A percentile compares a stretch with the other conserved stretches of the same genome.
Conservation (phyloP, 1,140 invertebrate species). For the Pomacea maculata region DNA sequence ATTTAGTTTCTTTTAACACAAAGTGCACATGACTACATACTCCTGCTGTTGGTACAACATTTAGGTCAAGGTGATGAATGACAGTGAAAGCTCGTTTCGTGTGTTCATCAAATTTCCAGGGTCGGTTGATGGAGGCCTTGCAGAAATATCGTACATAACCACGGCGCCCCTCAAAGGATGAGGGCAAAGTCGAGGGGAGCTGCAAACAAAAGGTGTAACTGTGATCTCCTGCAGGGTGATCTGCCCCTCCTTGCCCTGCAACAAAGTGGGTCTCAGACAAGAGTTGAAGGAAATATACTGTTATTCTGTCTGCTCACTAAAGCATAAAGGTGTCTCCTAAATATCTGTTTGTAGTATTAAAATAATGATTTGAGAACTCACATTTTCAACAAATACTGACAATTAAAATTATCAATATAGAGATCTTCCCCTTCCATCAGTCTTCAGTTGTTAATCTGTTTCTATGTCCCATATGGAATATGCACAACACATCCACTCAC, state of each 20-base stretch:
- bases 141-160: conserved; percentile 67
- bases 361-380: not conserved
- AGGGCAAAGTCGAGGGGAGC: conserved; percentile 64
- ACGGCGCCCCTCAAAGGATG: conserved; percentile 66
- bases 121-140: conserved; percentile 65
- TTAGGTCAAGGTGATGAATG: conserved; percentile 57
- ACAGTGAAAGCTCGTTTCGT: conserved; percentile 60
- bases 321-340: not conserved
- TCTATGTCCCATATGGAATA: no score
- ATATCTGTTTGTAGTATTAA: not conserved
- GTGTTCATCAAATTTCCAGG: conserved; percentile 62
- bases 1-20: not conserved
- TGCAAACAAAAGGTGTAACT: conserved; percentile 66
- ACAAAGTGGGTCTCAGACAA: not conserved
- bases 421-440: no score
- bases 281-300: not conserved
- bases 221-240: conserved; percentile 61
- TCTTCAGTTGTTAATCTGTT: no score
- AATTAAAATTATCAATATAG: no score
- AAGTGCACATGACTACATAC: conserved; percentile 33
- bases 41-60: conserved; percentile 34
- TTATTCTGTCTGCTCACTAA: not conserved
- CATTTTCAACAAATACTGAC: no score
- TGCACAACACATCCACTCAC: no score
- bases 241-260: conserved; percentile 24